phyloP scores from a whole-genome alignment of 2,113 vertebrate species.

The Taurulus bubalis region DNA sequence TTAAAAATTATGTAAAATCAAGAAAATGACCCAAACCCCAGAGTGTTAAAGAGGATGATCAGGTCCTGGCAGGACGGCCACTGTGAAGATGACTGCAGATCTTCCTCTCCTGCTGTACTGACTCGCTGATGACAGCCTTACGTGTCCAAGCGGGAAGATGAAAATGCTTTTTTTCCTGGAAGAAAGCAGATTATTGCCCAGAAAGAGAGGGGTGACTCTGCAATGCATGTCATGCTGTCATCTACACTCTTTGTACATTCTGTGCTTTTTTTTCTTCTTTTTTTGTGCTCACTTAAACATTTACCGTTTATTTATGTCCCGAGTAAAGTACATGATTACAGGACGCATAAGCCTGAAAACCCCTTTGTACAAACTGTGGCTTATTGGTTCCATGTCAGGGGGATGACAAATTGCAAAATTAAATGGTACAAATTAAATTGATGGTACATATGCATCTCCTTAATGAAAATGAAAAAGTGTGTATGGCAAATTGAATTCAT shows the following conservation, averaged over 20 bases:
- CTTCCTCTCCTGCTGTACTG: neutral
- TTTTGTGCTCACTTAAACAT: slow-evolving; percentile 9
- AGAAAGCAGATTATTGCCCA: slow-evolving; percentile 14
- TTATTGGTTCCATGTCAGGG: no score
- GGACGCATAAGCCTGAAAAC: neutral
- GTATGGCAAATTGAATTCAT: no score
- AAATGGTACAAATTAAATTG: neutral
- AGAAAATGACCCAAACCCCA: no score
- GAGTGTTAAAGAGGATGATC: neutral
- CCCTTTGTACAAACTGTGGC: neutral
- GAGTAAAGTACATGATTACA: neutral
- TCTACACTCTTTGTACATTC: neutral
- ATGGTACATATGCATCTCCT: no score
- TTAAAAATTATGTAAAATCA: no score
- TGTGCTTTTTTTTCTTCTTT: neutral
- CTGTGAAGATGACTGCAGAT: neutral
- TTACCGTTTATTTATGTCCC: neutral
- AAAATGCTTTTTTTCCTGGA: slow-evolving; percentile 16
- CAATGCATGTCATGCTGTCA: neutral
- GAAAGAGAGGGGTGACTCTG: slow-evolving; percentile 5
- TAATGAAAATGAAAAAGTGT: no score
- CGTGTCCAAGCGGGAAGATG: slow-evolving; percentile 5
- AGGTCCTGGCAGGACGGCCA: neutral
- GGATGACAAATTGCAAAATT: neutral
- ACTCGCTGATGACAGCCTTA: slow-evolving; percentile 7